Evolutionary conservation across 2,113 vertebrate genomes (phyloP), one percentile per base, ranked within the genome.

Genomic region (Sander vitreus): DNA sequence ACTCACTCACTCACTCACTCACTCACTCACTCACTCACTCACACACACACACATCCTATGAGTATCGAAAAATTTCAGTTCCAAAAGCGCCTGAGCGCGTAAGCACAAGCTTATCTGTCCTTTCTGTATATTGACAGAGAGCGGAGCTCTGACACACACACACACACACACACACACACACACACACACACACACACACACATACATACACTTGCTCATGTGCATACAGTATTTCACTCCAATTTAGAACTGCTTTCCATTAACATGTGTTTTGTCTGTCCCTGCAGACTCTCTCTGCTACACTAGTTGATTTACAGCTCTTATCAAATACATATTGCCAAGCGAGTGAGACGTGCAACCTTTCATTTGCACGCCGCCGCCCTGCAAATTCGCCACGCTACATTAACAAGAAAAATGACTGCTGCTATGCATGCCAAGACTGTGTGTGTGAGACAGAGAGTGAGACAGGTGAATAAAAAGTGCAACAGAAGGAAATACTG

Each of bases 251-350:
- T 78, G 70, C 76, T 90, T 93, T 92, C 91, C 93, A 95, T 95
- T 95, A 94, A 92, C 93, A 91, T 90, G 90, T 94, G 92, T 94
- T 93, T 87, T 90, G 83, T 91, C 85, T 73, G 58, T 86, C 85
- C 88, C 93, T 84, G 86, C 76, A 75, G 89, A 81, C 84, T 89
- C 63, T 65, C 87, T 87, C 87, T 77, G 87, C 92, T 87, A 80
- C 90, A 88, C 90, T 51, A 76, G 76, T 91, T 95, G 95, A 96
- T 96, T 96, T 96, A 96, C 94, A 90, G 94, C 89, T 82, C 92
- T 93, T 94, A 96, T 96, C 95, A 96, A 95, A 96, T 95, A 95
- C 95, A 95, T 94, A 96, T 95, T 95, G 93, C 94, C 93, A 94
- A 93, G 91, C 90, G 93, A 96, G 95, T 95, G 95, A 96, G 95